A percentile compares a stretch with the other conserved stretches of the same genome.
phyloP scores from a whole-genome alignment of 2,113 vertebrate genomes.

The Halcyon senegalensis region DNA sequence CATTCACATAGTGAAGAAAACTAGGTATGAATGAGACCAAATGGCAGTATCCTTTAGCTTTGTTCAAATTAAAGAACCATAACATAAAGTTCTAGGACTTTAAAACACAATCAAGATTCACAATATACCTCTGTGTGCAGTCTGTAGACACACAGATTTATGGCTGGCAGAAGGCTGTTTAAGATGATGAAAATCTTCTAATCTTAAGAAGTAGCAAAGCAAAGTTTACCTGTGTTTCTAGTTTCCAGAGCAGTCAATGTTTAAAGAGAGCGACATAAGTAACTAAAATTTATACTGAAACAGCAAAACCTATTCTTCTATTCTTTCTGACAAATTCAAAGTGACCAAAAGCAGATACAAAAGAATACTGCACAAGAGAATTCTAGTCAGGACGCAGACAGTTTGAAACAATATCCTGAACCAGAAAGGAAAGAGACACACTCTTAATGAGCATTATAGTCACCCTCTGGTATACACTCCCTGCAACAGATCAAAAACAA shows the following conservation, averaged over 20 bases:
- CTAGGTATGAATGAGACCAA: not conserved
- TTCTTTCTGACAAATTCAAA: not conserved
- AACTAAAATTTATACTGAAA: not conserved
- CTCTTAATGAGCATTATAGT: not conserved
- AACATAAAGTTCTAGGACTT: not conserved
- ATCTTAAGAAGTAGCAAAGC: not conserved
- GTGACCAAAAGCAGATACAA: not conserved
- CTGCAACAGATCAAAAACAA: not conserved
- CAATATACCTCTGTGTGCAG: not conserved
- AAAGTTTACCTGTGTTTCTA: not conserved
- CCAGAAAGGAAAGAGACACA: fast-evolving
- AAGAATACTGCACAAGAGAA: not conserved
- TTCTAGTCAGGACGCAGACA: not conserved
- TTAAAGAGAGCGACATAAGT: not conserved
- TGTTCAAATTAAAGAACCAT: not conserved
- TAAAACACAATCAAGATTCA: not conserved
- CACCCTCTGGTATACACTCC: not conserved
- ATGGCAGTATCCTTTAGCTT: not conserved
- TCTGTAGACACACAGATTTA: not conserved
- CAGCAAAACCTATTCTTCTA: not conserved
- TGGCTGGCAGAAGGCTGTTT: not conserved
- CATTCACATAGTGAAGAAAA: not conserved
- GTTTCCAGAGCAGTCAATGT: not conserved
- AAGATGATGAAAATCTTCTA: not conserved
- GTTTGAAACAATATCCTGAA: not conserved